phyloP scores from a whole-genome alignment of 2,797 vertebrate species.

The Chiloscyllium punctatum region DNA sequence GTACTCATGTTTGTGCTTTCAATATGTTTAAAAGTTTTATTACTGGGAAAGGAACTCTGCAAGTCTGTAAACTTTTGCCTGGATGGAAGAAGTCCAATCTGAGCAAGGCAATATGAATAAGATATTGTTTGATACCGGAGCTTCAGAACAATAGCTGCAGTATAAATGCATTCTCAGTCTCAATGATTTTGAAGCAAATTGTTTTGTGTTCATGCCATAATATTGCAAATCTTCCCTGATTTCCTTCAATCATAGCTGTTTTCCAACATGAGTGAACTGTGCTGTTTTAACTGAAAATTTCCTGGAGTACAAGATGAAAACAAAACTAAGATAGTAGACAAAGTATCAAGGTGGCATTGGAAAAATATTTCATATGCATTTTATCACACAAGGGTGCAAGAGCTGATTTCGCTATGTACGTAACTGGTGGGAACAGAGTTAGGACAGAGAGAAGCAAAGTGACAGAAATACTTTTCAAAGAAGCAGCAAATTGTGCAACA shows the following conservation, averaged over 20 bases:
- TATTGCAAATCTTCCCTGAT: background rate
- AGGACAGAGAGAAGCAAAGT: background rate
- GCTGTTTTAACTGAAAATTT: slow-evolving; percentile 7
- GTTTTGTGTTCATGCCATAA: background rate
- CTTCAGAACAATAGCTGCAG: background rate
- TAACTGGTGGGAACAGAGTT: background rate
- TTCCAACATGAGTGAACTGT: background rate
- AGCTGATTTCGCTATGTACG: background rate
- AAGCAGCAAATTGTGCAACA: background rate
- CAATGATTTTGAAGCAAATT: background rate
- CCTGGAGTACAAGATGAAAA: background rate
- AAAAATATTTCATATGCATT: background rate
- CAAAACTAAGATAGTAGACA: background rate
- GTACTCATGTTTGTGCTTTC: background rate
- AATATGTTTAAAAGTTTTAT: background rate
- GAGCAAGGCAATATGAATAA: slow-evolving; percentile 2
- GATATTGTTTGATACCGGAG: background rate
- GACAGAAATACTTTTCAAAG: background rate
- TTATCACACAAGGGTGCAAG: background rate
- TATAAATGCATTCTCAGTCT: background rate
- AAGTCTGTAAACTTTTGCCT: background rate
- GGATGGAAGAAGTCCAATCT: background rate
- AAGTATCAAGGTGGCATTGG: background rate
- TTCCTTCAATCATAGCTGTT: background rate
- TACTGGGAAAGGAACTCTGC: background rate